phyloP scores from a whole-genome alignment of 2,888 invertebrate species.

The Eulithis prunata region DNA sequence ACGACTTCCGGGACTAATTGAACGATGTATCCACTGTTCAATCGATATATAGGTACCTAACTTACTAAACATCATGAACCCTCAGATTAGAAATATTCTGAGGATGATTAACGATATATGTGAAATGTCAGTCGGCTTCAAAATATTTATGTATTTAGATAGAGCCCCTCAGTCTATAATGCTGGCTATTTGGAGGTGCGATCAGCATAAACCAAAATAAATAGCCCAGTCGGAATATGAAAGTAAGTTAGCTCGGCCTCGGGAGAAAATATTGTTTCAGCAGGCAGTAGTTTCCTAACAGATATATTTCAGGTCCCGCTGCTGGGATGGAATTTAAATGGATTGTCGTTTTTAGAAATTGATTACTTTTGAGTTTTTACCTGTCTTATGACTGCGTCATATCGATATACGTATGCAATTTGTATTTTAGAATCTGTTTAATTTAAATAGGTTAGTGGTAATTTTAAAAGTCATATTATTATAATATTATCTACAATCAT shows the following conservation, averaged over 20 bases:
- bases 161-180: conserved; percentile 18
- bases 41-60: too few relatives aligned
- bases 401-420: not conserved
- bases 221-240: conserved; percentile 27
- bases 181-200: conserved; percentile 14
- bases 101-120: too few relatives aligned
- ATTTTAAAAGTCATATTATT: too few relatives aligned
- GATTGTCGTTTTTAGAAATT: not conserved
- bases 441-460: not conserved
- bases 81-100: too few relatives aligned
- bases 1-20: too few relatives aligned
- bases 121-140: too few relatives aligned
- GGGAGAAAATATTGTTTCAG: conserved; percentile 41
- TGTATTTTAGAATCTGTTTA: not conserved
- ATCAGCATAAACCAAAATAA: conserved; percentile 39
- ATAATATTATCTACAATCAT: too few relatives aligned
- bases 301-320: conserved; percentile 8
- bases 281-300: conserved; percentile 4
- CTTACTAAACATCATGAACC: too few relatives aligned
- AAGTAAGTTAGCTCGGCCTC: conserved; percentile 41
- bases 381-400: too few relatives aligned
- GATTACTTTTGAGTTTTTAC: not conserved
- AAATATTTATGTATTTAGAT: not conserved
- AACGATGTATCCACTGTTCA: too few relatives aligned
- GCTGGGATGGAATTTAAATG: conserved; percentile 9